These are phyloP conservation scores for Drepanosiphum platanoidis DNA, from an alignment of 2,888 invertebrate genomes.

Conservation along the genomic window DNA sequence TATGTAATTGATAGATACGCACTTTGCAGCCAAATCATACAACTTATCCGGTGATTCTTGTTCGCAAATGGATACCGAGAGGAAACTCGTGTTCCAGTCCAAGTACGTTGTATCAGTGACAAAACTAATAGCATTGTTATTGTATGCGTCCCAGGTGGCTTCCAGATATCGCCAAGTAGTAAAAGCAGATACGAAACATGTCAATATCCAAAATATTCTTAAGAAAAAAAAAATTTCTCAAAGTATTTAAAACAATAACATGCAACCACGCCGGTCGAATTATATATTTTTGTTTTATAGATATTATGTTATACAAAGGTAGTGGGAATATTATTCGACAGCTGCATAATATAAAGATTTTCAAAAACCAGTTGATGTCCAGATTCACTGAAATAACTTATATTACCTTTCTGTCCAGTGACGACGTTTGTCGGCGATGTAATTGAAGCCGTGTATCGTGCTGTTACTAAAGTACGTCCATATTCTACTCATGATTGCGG, in stretches of 20 bases:
- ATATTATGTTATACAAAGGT: too few relatives aligned
- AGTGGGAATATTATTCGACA: too few relatives aligned
- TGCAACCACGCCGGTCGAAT: too few relatives aligned
- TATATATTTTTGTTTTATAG: too few relatives aligned
- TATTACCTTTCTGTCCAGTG: slow-evolving; percentile 65
- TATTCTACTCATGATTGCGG: slow-evolving; percentile 46
- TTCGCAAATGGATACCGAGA: slow-evolving; percentile 79
- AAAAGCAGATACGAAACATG: slow-evolving; percentile 69
- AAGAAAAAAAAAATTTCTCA: slow-evolving; percentile 8
- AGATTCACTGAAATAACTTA: not conserved
- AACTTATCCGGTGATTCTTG: slow-evolving; percentile 73
- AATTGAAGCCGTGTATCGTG: slow-evolving; percentile 65
- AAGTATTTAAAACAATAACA: too few relatives aligned
- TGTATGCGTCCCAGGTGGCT: slow-evolving; percentile 74
- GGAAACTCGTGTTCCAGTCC: slow-evolving; percentile 79
- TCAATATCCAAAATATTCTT: slow-evolving; percentile 71
- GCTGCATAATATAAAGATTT: too few relatives aligned
- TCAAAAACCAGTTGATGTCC: too few relatives aligned
- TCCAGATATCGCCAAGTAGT: slow-evolving; percentile 69
- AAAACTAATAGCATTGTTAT: slow-evolving; percentile 79
- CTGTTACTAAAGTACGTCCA: slow-evolving; percentile 64
- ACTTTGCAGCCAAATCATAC: slow-evolving; percentile 75
- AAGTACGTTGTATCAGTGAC: slow-evolving; percentile 80
- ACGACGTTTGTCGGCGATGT: slow-evolving; percentile 64
- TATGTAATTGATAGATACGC: too few relatives aligned